Evolutionary conservation across 1,140 invertebrate genomes (phyloP).

Genomic region (Pachypeltis micranthus): DNA sequence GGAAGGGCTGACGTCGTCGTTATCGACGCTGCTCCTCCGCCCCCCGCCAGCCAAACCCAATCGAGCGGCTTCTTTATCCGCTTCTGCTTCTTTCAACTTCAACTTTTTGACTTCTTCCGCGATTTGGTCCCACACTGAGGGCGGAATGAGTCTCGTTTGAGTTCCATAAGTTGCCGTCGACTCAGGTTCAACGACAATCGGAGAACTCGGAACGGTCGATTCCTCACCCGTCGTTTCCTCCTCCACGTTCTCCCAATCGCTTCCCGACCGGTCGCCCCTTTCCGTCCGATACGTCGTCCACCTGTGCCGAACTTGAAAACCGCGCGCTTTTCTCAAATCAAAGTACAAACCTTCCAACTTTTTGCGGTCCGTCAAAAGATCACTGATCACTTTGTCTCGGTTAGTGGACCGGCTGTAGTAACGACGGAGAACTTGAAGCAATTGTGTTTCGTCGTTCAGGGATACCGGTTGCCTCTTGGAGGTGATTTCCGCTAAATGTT

Average conservation of each 20-base stretch:
- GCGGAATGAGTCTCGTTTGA: slow-evolving; percentile 48
- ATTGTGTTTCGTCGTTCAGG: slow-evolving; percentile 42
- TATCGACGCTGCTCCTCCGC: slow-evolving; percentile 59
- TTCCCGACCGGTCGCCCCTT: neutral
- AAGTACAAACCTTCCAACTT: slow-evolving; percentile 58
- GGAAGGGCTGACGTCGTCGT: slow-evolving; percentile 71
- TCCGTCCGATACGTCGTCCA: slow-evolving; percentile 3
- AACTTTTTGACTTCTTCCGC: slow-evolving; percentile 38
- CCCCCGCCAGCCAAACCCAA: slow-evolving; percentile 36
- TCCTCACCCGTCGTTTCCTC: slow-evolving; percentile 18
- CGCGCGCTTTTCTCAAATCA: slow-evolving; percentile 53
- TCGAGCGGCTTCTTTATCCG: slow-evolving; percentile 32
- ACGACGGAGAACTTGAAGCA: slow-evolving; percentile 50
- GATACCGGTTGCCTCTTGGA: slow-evolving; percentile 28
- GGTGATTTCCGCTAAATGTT: slow-evolving; percentile 43
- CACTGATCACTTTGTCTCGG: slow-evolving; percentile 52
- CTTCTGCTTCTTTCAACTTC: slow-evolving; percentile 17
- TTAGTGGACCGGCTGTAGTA: slow-evolving; percentile 52
- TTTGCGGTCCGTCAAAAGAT: slow-evolving; percentile 55
- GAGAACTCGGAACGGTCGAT: slow-evolving; percentile 35
- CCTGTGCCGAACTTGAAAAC: slow-evolving; percentile 34
- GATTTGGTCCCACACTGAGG: slow-evolving; percentile 39
- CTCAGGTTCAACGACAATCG: slow-evolving; percentile 46
- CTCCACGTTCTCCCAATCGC: slow-evolving; percentile 2
- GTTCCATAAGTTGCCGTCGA: slow-evolving; percentile 33